A percentile compares a stretch with the other conserved stretches of the same genome.
These are phyloP conservation scores for Phyllostomus hastatus DNA, from an alignment of 2,113 vertebrate species.

Conservation along the genomic window DNA sequence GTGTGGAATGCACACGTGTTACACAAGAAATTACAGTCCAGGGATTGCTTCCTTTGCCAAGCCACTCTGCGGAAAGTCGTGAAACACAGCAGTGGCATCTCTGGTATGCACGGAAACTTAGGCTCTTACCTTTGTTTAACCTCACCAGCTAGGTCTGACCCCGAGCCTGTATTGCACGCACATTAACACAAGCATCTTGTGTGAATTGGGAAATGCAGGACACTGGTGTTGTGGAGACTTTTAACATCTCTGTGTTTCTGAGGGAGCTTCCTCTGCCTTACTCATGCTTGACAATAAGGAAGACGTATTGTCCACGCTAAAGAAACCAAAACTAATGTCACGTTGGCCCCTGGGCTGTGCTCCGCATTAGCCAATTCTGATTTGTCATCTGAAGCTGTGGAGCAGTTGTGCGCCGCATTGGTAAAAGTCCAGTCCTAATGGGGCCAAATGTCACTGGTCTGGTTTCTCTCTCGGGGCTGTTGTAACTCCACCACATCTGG, in stretches of 20 bases:
- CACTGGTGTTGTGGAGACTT: not conserved
- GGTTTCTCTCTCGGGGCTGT: not conserved
- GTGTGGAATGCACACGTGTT: constrained; percentile 59
- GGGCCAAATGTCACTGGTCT: not conserved
- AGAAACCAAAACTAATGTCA: not conserved
- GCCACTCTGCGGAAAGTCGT: constrained; percentile 30
- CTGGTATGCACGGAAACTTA: constrained; percentile 42
- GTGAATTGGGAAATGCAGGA: not conserved
- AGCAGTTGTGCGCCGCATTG: not conserved
- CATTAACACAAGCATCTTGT: not conserved
- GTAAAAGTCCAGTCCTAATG: not conserved
- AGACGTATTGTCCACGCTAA: not conserved
- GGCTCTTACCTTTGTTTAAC: constrained; percentile 64
- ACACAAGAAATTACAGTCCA: constrained; percentile 54
- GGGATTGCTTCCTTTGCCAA: constrained; percentile 50
- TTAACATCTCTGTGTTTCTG: not conserved
- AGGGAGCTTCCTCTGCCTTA: not conserved
- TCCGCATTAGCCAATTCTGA: not conserved
- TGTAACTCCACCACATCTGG: not conserved
- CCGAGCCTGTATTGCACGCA: not conserved
- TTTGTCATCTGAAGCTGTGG: not conserved
- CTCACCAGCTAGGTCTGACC: constrained; percentile 14
- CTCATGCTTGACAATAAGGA: not conserved
- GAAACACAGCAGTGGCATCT: constrained; percentile 49
- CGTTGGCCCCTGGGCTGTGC: not conserved